Evolutionary conservation across 2,888 invertebrate genomes (phyloP).

Genomic region (Uloborus plumipes): DNA sequence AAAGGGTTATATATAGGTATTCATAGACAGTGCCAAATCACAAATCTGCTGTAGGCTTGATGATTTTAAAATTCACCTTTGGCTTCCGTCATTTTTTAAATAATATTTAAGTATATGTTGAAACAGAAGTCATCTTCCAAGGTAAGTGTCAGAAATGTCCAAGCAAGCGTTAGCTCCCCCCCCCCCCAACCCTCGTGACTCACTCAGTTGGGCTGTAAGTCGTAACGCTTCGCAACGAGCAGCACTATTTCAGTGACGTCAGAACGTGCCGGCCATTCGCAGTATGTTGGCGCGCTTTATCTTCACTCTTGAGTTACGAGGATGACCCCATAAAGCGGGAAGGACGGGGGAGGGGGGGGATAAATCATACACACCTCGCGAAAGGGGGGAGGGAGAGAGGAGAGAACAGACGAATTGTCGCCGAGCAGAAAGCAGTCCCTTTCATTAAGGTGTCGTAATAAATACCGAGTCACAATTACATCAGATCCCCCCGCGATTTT

Average conservation of each 20-base stretch:
- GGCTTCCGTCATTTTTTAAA: no score
- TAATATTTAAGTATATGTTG: no score
- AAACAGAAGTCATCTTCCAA: no score
- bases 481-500: slow-evolving; percentile 47
- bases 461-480: slow-evolving; percentile 64
- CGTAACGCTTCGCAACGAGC: not conserved
- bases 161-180: slow-evolving; percentile 6
- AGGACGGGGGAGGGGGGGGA: slow-evolving; percentile 11
- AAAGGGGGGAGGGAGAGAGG: slow-evolving; percentile 1
- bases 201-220: slow-evolving; percentile 8
- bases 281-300: slow-evolving; percentile 15
- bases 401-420: slow-evolving; percentile 40
- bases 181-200: no score
- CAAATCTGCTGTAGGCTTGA: no score
- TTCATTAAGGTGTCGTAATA: slow-evolving; percentile 65
- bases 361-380: slow-evolving; percentile 47
- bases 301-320: slow-evolving; percentile 52
- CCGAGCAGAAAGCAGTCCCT: slow-evolving; percentile 51
- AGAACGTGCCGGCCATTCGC: slow-evolving; percentile 53
- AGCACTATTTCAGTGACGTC: slow-evolving; percentile 28
- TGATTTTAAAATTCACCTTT: no score
- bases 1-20: no score
- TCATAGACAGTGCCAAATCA: no score
- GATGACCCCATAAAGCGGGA: slow-evolving; percentile 61
- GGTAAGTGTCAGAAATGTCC: slow-evolving; percentile 13